Percentiles rank a stretch among this genome's conserved stretches.
Conservation (phyloP, 2,113 vertebrate genomes). For the Sarotherodon lohbergeri region DNA sequence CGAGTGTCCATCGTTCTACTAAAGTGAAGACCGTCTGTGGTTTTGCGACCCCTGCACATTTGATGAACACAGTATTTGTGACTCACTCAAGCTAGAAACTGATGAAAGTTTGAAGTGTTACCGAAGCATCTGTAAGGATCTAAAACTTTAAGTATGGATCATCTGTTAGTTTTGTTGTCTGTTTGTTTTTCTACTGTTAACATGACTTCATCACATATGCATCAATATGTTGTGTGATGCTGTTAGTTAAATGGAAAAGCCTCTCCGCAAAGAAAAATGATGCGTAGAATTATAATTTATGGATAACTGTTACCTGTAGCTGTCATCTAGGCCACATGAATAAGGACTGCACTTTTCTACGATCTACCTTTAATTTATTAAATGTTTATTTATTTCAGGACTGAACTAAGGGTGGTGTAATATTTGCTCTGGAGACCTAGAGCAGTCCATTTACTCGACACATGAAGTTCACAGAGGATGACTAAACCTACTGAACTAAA, state of each 20-base stretch:
- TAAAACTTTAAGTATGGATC: not conserved
- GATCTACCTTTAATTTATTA: not conserved
- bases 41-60: not conserved
- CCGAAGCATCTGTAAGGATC: not conserved
- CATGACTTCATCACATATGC: not conserved
- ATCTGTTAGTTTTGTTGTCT: not conserved
- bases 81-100: not conserved
- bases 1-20: not conserved
- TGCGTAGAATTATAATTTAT: rapidly evolving
- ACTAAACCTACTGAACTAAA: not conserved
- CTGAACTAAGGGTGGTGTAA: not conserved
- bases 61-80: not conserved
- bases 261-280: not conserved
- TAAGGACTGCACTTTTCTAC: not conserved
- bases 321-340: not conserved
- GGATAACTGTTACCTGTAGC: not conserved
- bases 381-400: not conserved
- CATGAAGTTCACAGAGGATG: not conserved
- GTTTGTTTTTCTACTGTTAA: not conserved
- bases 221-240: not conserved
- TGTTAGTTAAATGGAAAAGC: not conserved
- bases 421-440: not conserved
- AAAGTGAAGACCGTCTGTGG: not conserved
- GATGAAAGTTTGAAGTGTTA: not conserved
- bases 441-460: not conserved